Evolutionary conservation across 2,888 invertebrate genomes (phyloP).

Genomic region (Petrophora chlorosata): DNA sequence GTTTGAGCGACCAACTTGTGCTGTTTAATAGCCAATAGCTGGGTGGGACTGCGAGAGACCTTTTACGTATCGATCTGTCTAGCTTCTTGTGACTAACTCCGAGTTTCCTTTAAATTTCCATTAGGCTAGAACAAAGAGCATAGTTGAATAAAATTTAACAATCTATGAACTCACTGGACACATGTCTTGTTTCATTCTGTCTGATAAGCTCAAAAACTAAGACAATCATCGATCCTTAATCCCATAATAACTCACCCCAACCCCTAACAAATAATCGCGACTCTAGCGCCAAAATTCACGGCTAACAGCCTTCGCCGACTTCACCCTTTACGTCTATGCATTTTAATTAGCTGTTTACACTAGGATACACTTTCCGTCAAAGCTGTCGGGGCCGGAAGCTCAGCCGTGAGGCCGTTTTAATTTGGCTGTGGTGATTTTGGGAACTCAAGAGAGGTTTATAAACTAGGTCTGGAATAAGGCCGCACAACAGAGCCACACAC

Average conservation of each 20-base stretch:
- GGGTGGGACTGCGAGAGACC: not conserved
- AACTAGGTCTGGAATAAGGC: too few species aligned
- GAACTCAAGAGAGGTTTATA: not conserved
- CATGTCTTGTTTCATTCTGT: too few species aligned
- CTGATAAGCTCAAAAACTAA: not conserved
- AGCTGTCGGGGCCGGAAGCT: not conserved
- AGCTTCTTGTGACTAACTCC: too few species aligned
- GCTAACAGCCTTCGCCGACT: not conserved
- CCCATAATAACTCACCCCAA: constrained; percentile 9
- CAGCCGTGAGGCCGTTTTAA: constrained; percentile 5
- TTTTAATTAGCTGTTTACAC: constrained; percentile 34
- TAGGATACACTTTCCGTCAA: constrained; percentile 8
- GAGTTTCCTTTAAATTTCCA: too few species aligned
- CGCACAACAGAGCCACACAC: too few species aligned
- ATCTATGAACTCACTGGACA: too few species aligned
- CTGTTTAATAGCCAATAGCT: constrained; percentile 20
- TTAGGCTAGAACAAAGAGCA: too few species aligned
- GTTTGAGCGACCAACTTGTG: constrained; percentile 34
- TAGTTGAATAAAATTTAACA: too few species aligned
- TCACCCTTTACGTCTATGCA: constrained; percentile 29
- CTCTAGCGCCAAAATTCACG: constrained; percentile 16
- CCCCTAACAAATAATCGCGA: constrained; percentile 9
- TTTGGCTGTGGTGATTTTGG: constrained; percentile 2
- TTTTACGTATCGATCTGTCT: not conserved
- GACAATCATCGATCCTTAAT: constrained; percentile 3